Conservation (phyloP, 2,888 invertebrate genomes). For the Mimachlamys varia region DNA sequence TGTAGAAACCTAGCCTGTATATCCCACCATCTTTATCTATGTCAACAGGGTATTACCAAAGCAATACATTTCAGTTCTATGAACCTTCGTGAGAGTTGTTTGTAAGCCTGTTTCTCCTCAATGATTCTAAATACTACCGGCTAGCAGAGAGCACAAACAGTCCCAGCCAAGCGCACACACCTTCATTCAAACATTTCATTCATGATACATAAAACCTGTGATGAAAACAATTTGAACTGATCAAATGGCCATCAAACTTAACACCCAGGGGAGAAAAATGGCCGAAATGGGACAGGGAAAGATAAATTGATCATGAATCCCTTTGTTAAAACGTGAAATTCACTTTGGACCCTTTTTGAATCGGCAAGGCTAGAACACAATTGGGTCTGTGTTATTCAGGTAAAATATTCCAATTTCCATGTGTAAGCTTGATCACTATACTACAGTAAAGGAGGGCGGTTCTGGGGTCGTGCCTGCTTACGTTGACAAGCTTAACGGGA, state of each 20-base stretch:
- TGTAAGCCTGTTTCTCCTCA: background rate
- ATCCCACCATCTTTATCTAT: too few species aligned
- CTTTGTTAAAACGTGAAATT: constrained; percentile 5
- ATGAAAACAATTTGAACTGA: background rate
- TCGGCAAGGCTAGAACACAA: background rate
- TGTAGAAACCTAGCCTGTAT: too few species aligned
- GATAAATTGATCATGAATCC: background rate
- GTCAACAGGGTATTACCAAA: too few species aligned
- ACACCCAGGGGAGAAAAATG: constrained; percentile 15
- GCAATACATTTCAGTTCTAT: too few species aligned
- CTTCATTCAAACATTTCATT: constrained; percentile 23
- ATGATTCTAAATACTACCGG: too few species aligned
- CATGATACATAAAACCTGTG: constrained; percentile 5
- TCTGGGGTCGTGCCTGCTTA: background rate
- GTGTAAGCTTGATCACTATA: background rate
- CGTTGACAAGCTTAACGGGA: background rate
- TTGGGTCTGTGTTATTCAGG: constrained; percentile 17
- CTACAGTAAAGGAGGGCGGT: background rate
- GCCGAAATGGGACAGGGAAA: constrained; percentile 4
- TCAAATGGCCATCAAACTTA: constrained; percentile 15
- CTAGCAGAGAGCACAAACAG: too few species aligned
- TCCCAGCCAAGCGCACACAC: background rate
- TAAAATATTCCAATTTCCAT: constrained; percentile 36
- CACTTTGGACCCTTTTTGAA: background rate
- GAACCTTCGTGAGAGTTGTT: background rate